Percentiles rank a stretch among this genome's conserved stretches.
Conservation (phyloP, 2,888 invertebrate species). For the Muscina levida region DNA sequence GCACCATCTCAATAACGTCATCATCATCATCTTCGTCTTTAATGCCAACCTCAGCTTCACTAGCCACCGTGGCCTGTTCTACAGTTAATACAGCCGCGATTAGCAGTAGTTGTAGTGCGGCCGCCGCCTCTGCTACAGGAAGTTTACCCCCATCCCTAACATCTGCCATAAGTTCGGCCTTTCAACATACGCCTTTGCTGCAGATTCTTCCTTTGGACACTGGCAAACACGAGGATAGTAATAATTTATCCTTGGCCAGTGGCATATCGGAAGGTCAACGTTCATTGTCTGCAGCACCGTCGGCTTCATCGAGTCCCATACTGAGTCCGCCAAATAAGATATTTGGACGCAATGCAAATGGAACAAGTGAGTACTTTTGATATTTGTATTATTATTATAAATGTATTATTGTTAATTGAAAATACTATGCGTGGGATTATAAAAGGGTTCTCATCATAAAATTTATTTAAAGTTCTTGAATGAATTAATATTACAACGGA, state of each 20-base stretch:
- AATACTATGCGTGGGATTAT: too few species aligned
- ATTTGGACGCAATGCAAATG: conserved; percentile 79
- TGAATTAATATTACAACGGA: not conserved
- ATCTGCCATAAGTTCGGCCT: conserved; percentile 47
- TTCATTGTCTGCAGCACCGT: conserved; percentile 77
- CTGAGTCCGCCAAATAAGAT: conserved; percentile 79
- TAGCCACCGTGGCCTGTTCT: conserved; percentile 50
- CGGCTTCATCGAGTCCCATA: conserved; percentile 79
- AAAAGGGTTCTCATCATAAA: too few species aligned
- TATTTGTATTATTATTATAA: not conserved
- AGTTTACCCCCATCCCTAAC: conserved; percentile 48
- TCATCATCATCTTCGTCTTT: conserved; percentile 46
- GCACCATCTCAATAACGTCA: conserved; percentile 51
- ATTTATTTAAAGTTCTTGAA: too few species aligned
- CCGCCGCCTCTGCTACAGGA: conserved; percentile 52
- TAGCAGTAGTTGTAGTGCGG: conserved; percentile 66
- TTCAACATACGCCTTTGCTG: conserved; percentile 57
- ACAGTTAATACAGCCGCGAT: conserved; percentile 62
- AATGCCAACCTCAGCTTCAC: conserved; percentile 4
- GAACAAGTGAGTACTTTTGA: conserved; percentile 77
- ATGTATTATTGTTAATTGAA: too few species aligned
- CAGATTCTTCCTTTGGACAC: conserved; percentile 62
- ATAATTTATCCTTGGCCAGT: conserved; percentile 74
- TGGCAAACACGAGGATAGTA: conserved; percentile 73
- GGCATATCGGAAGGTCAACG: conserved; percentile 77